A percentile compares a stretch with the other conserved stretches of the same genome.
phyloP scores from a whole-genome alignment of 2,888 invertebrate species.

The Chromoteleia sp. region DNA sequence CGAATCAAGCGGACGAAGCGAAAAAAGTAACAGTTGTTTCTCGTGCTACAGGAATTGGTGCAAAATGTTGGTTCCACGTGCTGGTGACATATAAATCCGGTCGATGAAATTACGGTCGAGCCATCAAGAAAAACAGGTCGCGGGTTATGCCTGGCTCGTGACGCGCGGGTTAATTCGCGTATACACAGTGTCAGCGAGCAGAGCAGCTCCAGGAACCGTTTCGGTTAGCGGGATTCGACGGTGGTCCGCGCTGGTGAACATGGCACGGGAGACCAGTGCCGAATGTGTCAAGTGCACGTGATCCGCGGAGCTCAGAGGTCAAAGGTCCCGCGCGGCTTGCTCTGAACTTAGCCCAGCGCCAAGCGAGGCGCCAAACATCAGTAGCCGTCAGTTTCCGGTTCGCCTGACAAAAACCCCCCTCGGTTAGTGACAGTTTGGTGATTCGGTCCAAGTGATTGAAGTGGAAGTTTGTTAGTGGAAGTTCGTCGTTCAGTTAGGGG shows the following conservation, averaged over 20 bases:
- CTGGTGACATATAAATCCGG: constrained; percentile 47
- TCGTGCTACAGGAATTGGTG: constrained; percentile 3
- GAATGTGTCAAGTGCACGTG: constrained; percentile 63
- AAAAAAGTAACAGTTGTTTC: too few relatives aligned
- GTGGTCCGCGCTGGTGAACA: constrained; percentile 42
- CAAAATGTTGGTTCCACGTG: constrained; percentile 43
- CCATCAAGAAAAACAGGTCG: too few relatives aligned
- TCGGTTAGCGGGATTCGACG: constrained; percentile 24
- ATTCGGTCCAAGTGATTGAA: constrained; percentile 17
- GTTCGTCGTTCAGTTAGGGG: constrained; percentile 17
- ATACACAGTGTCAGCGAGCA: constrained; percentile 56
- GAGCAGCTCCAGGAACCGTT: constrained; percentile 41
- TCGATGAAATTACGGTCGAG: constrained; percentile 34
- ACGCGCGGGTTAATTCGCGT: constrained; percentile 48
- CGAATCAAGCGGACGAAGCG: too few relatives aligned
- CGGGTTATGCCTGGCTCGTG: constrained; percentile 65
- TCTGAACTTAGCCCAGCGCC: constrained; percentile 26
- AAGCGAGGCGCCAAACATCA: constrained; percentile 23
- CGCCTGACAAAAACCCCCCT: neutral
- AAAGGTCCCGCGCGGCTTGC: constrained; percentile 25
- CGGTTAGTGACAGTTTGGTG: constrained; percentile 40
- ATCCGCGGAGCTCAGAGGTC: constrained; percentile 50
- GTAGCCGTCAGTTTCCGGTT: neutral
- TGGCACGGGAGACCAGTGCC: constrained; percentile 30
- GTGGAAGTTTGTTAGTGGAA: constrained; percentile 51